Evolutionary conservation across 2,888 invertebrate species (phyloP).

Genomic region (Drosophila mimetica): DNA sequence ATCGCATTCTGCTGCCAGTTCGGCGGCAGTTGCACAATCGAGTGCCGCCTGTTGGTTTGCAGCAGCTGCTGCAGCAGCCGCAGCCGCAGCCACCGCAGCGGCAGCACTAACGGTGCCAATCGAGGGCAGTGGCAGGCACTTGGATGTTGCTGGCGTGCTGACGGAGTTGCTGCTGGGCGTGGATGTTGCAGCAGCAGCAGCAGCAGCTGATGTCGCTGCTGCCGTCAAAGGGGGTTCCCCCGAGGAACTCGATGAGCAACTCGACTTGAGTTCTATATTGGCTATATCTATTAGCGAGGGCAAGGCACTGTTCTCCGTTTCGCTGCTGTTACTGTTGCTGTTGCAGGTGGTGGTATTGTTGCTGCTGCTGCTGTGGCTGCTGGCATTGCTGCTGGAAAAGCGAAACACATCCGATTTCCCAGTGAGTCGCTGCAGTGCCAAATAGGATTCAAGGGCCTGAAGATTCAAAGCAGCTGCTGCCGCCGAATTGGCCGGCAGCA

Average conservation of each 20-base stretch:
- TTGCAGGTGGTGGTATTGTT: constrained; percentile 30
- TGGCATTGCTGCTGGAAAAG: constrained; percentile 66
- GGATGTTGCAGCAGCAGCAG: constrained; percentile 43
- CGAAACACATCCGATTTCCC: constrained; percentile 89
- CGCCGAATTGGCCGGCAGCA: constrained; percentile 92
- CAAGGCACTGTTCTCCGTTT: constrained; percentile 39
- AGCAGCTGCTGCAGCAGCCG: constrained; percentile 80
- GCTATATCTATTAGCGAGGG: constrained; percentile 64
- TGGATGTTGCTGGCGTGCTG: constrained; percentile 41
- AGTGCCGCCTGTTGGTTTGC: constrained; percentile 85
- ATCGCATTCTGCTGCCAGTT: constrained; percentile 89
- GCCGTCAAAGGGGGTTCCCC: constrained; percentile 22
- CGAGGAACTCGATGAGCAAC: constrained; percentile 67
- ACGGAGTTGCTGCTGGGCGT: constrained; percentile 62
- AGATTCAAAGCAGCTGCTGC: constrained; percentile 93
- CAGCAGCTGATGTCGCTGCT: constrained; percentile 22
- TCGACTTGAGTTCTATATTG: constrained; percentile 65
- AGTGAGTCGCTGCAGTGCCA: constrained; percentile 92
- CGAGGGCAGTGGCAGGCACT: constrained; percentile 83
- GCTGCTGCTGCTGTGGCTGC: constrained; percentile 38
- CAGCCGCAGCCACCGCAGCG: constrained; percentile 85
- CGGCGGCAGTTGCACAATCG: constrained; percentile 80
- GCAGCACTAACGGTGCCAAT: constrained; percentile 84
- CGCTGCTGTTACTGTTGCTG: constrained; percentile 45
- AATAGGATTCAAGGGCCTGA: constrained; percentile 93